These are phyloP conservation scores for Montipora foliosa DNA, from an alignment of 64 coral and sea anemone species.

Conservation along the genomic window DNA sequence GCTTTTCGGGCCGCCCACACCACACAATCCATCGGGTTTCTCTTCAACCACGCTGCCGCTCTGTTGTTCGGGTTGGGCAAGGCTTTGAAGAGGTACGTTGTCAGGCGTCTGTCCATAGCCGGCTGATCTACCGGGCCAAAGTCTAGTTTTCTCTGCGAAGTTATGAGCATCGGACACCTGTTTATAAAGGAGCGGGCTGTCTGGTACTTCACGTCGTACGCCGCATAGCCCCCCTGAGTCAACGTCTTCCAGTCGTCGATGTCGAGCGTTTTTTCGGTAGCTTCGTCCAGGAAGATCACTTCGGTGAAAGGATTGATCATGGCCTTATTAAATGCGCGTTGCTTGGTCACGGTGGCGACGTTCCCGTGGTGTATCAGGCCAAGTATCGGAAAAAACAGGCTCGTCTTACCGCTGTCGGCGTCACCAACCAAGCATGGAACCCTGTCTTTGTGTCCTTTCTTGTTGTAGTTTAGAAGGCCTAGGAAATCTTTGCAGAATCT, in stretches of 20 bases:
- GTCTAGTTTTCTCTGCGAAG: slow-evolving; percentile 14
- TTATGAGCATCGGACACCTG: slow-evolving; percentile 45
- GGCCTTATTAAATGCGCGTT: neutral
- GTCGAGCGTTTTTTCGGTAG: neutral
- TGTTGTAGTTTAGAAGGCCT: slow-evolving; percentile 15
- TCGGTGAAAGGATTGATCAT: neutral
- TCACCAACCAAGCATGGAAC: too few species aligned
- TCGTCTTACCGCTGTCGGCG: too few species aligned
- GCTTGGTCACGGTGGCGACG: neutral
- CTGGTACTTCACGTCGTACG: slow-evolving; percentile 41
- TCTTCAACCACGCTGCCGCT: slow-evolving; percentile 58
- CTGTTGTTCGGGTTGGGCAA: slow-evolving; percentile 36
- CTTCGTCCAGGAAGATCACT: slow-evolving; percentile 15
- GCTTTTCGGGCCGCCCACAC: slow-evolving; percentile 43
- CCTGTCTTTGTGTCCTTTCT: too few species aligned
- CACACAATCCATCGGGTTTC: slow-evolving; percentile 58
- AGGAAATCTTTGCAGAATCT: slow-evolving; percentile 21
- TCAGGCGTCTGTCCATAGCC: slow-evolving; percentile 38
- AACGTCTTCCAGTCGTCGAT: slow-evolving; percentile 47
- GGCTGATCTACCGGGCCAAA: slow-evolving; percentile 33
- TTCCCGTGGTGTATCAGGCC: neutral
- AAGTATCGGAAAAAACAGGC: neutral
- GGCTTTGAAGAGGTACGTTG: slow-evolving; percentile 35
- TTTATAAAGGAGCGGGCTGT: slow-evolving; percentile 27
- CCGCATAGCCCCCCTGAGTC: slow-evolving; percentile 30